These are phyloP conservation scores for Metacarcinus magister DNA, from an alignment of 2,888 invertebrate species.

Conservation along the genomic window DNA sequence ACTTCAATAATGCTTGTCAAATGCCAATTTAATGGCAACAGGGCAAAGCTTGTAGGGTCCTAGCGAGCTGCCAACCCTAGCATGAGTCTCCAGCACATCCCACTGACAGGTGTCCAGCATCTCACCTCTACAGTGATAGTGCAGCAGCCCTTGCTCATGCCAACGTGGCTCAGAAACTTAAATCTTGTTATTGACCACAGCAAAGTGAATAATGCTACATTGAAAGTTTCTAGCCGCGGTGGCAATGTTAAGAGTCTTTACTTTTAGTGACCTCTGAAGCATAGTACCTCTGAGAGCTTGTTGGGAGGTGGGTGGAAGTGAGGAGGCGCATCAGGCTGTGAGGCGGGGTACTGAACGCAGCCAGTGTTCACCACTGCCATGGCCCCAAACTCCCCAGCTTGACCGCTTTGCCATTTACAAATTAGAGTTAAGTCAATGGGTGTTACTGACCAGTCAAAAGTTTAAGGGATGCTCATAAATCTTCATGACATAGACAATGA, in stretches of 20 bases:
- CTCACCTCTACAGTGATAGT: conserved; percentile 76
- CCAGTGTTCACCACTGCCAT: conserved; percentile 72
- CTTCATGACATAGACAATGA: conserved; percentile 65
- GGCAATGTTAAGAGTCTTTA: conserved; percentile 72
- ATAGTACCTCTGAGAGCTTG: conserved; percentile 79
- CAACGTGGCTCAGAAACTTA: conserved; percentile 79
- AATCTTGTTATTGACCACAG: conserved; percentile 43
- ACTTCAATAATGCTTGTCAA: conserved; percentile 60
- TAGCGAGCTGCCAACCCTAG: conserved; percentile 63
- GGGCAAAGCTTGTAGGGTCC: conserved; percentile 61
- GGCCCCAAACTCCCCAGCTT: conserved; percentile 76
- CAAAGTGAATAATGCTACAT: conserved; percentile 59
- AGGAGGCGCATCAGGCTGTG: conserved; percentile 72
- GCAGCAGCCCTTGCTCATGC: conserved; percentile 75
- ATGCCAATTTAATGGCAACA: conserved; percentile 52
- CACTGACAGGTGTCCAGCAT: conserved; percentile 68
- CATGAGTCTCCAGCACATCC: conserved; percentile 56
- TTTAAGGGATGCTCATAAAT: conserved; percentile 65
- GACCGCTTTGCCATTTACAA: conserved; percentile 74
- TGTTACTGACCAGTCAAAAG: conserved; percentile 66
- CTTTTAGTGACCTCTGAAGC: conserved; percentile 73
- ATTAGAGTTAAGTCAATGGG: conserved; percentile 69
- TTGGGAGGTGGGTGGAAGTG: conserved; percentile 76
- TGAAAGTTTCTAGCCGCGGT: conserved; percentile 78
- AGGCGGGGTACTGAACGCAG: conserved; percentile 60